These are phyloP conservation scores for Mya arenaria DNA, from an alignment of 1,140 invertebrate species.

Conservation along the genomic window DNA sequence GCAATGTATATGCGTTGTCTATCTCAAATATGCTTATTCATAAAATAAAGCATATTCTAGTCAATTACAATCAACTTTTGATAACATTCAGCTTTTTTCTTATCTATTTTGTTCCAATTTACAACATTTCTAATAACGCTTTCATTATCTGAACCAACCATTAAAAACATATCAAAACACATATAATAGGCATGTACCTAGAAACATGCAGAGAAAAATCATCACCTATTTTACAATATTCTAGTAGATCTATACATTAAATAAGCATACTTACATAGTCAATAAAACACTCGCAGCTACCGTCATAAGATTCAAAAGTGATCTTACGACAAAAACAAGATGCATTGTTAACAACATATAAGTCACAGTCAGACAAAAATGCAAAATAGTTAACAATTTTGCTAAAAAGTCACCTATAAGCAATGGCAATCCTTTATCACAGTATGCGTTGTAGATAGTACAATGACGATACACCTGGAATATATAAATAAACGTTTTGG, in stretches of 20 bases:
- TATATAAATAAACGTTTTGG: constrained; percentile 11
- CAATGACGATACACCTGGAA: constrained; percentile 24
- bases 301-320: too few relatives aligned
- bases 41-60: not conserved
- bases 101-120: not conserved
- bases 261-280: not conserved
- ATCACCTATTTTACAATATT: not conserved
- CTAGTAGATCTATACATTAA: not conserved
- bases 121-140: not conserved
- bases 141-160: not conserved
- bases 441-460: constrained; percentile 8
- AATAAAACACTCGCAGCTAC: too few relatives aligned
- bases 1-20: not conserved
- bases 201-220: constrained; percentile 26
- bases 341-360: too few relatives aligned
- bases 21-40: not conserved
- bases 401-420: too few relatives aligned
- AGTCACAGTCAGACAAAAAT: too few relatives aligned
- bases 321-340: too few relatives aligned
- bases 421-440: too few relatives aligned
- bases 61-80: not conserved
- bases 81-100: not conserved
- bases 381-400: too few relatives aligned
- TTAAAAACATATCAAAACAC: not conserved
- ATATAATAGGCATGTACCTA: constrained; percentile 9